phyloP scores from a whole-genome alignment of 2,113 vertebrate genomes.

The Charadrius vociferus region DNA sequence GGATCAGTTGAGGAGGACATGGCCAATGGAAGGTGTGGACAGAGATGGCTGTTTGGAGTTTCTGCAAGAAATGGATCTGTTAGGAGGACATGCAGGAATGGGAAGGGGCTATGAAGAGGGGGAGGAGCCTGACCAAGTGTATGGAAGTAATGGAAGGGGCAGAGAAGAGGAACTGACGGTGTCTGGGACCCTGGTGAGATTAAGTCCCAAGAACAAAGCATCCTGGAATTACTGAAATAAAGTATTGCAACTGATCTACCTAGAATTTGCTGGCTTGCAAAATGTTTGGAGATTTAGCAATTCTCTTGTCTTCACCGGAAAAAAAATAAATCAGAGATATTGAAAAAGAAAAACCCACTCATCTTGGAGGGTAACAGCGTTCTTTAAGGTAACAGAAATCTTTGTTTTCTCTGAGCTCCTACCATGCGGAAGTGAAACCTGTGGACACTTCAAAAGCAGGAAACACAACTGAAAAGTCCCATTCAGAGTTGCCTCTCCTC shows the following conservation, averaged over 20 bases:
- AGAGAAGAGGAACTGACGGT: neutral
- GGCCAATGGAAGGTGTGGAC: neutral
- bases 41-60: neutral
- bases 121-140: neutral
- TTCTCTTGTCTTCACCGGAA: neutral
- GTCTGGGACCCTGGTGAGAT: neutral
- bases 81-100: neutral
- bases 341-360: neutral
- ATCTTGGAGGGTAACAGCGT: neutral
- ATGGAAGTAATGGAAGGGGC: neutral
- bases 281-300: neutral
- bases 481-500: neutral
- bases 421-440: neutral
- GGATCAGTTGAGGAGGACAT: neutral
- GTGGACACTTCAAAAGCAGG: neutral
- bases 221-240: neutral
- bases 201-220: neutral
- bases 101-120: neutral
- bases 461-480: neutral
- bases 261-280: neutral
- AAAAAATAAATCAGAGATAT: neutral
- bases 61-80: neutral
- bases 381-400: neutral
- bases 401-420: neutral
- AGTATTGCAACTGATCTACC: neutral